Conservation (phyloP, 1,140 invertebrate genomes). For the Teleogryllus occipitalis region DNA sequence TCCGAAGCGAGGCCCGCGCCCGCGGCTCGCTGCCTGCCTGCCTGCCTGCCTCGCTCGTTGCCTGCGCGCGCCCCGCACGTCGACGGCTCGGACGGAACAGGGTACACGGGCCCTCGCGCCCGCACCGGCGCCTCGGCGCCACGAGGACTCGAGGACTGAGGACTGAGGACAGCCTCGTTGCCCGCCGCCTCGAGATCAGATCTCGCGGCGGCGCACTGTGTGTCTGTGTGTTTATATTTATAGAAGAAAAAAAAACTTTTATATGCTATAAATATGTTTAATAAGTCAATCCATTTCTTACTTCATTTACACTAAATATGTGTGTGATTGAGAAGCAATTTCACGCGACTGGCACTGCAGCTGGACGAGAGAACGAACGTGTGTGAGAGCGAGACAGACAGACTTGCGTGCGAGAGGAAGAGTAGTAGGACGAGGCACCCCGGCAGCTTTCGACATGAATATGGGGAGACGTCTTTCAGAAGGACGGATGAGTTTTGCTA, state of each 20-base stretch:
- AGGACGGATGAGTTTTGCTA: background rate
- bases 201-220: background rate
- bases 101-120: background rate
- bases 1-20: background rate
- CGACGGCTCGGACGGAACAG: background rate
- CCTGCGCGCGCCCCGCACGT: background rate
- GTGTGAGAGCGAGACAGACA: background rate
- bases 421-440: too few species aligned
- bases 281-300: background rate
- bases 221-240: background rate
- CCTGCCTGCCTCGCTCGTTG: too few species aligned
- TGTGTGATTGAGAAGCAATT: background rate
- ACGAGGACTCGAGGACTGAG: background rate
- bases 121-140: background rate
- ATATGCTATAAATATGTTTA: background rate
- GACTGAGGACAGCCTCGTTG: background rate
- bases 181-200: background rate
- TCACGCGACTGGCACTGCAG: background rate
- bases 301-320: background rate
- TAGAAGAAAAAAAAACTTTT: background rate
- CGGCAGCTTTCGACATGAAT: too few species aligned
- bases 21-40: too few species aligned
- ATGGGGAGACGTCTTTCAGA: too few species aligned
- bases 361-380: background rate
- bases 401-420: too few species aligned